Conservation (phyloP, 2,888 invertebrate genomes). For the Drosophila subquinaria region DNA sequence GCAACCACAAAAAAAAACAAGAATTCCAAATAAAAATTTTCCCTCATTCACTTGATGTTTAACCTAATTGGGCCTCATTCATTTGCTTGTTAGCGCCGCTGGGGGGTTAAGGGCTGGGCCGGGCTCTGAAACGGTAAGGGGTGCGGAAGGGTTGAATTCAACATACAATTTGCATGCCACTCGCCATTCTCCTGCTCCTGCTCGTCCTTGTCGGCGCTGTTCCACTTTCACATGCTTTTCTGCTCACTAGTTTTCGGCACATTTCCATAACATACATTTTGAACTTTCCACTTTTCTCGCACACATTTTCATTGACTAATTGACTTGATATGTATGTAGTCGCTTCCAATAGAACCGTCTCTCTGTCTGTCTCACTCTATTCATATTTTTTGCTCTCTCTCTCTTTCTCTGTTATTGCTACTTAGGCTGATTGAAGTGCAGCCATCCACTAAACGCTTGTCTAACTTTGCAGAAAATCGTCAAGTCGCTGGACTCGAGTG, state of each 20-base stretch:
- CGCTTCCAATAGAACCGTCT: constrained; percentile 2
- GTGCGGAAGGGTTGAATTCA: constrained; percentile 7
- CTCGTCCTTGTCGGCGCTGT: constrained; percentile 28
- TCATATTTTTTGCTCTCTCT: background rate
- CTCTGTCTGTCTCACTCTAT: constrained; percentile 6
- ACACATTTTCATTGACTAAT: constrained; percentile 55
- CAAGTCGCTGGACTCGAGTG: constrained; percentile 84
- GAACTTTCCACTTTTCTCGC: constrained; percentile 8
- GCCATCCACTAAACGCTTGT: constrained; percentile 43
- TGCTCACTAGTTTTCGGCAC: constrained; percentile 52
- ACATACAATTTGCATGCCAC: constrained; percentile 72
- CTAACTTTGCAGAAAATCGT: constrained; percentile 83
- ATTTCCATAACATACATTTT: constrained; percentile 32
- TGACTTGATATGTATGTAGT: constrained; percentile 22
- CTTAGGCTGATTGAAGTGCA: constrained; percentile 44
- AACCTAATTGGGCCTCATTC: constrained; percentile 79
- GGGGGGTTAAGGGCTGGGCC: constrained; percentile 9
- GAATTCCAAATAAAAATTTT: constrained; percentile 17
- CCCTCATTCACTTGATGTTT: constrained; percentile 73
- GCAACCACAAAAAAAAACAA: constrained; percentile 28
- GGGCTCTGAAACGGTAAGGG: background rate
- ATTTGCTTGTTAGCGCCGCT: constrained; percentile 67
- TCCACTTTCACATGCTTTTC: constrained; percentile 57
- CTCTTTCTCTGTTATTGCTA: constrained; percentile 22
- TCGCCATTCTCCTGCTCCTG: constrained; percentile 40